A percentile compares a stretch with the other conserved stretches of the same genome.
These are phyloP conservation scores for Cromileptes altivelis DNA, from an alignment of 2,113 vertebrate genomes.

Conservation along the genomic window DNA sequence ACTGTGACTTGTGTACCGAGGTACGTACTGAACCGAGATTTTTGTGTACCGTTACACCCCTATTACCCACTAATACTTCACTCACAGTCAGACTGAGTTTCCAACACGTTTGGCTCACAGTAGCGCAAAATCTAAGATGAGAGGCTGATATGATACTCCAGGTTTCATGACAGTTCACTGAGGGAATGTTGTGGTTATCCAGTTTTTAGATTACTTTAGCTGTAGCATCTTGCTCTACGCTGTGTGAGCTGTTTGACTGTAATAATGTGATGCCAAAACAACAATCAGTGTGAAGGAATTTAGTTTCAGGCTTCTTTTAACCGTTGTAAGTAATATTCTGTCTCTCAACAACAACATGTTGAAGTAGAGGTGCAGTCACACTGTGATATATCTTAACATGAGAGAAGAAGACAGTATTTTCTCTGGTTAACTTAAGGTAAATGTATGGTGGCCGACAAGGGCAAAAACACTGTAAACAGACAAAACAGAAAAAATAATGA, in stretches of 20 bases:
- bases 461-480: no score
- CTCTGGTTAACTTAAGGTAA: not conserved
- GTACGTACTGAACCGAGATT: no score
- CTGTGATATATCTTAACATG: not conserved
- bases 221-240: constrained; percentile 12
- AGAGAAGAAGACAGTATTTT: not conserved
- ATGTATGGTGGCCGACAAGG: no score
- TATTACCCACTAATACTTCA: not conserved
- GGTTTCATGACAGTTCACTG: not conserved
- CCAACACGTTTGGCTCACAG: not conserved
- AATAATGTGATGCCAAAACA: constrained; percentile 14
- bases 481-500: no score
- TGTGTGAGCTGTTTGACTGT: constrained; percentile 4
- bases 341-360: not conserved
- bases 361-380: not conserved
- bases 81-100: not conserved
- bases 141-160: not conserved
- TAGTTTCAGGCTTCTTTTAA: no score
- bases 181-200: constrained; percentile 25
- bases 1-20: no score
- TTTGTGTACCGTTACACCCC: no score
- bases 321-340: no score
- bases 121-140: constrained; percentile 1
- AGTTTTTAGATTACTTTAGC: constrained; percentile 13
- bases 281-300: no score